Percentiles rank a stretch among this genome's conserved stretches.
phyloP scores from a whole-genome alignment of 1,140 invertebrate genomes.

The Diorhabda elongata region DNA sequence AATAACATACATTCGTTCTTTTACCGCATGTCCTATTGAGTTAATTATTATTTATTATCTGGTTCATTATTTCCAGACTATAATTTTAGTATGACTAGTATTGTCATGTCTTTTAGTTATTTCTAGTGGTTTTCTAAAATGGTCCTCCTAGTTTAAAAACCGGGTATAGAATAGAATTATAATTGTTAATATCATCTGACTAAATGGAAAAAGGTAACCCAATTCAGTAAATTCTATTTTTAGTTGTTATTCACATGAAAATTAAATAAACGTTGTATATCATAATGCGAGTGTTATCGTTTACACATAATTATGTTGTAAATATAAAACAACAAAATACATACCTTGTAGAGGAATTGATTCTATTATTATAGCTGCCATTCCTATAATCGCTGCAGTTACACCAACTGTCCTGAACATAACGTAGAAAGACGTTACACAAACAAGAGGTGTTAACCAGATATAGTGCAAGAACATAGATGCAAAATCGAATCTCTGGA shows the following conservation, averaged over 20 bases:
- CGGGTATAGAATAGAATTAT: background rate
- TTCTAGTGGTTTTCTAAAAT: background rate
- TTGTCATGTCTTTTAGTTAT: no score
- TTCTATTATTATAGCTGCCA: constrained; percentile 59
- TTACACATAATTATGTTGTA: background rate
- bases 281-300: background rate
- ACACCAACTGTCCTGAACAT: constrained; percentile 57
- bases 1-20: no score
- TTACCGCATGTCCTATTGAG: no score
- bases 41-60: background rate
- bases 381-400: constrained; percentile 56
- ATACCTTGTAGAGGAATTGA: constrained; percentile 63
- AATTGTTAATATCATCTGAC: background rate
- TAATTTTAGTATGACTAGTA: background rate
- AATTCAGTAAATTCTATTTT: background rate
- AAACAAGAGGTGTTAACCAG: constrained; percentile 73
- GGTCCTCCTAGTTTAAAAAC: background rate
- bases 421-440: constrained; percentile 56
- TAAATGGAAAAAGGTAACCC: background rate
- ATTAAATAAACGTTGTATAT: background rate
- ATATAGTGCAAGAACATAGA: constrained; percentile 57
- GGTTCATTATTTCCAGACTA: background rate
- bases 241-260: background rate
- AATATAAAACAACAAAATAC: background rate
- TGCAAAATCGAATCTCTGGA: constrained; percentile 55